These are phyloP conservation scores for Leuciscus idus DNA, from an alignment of 2,113 vertebrate species.

Conservation along the genomic window DNA sequence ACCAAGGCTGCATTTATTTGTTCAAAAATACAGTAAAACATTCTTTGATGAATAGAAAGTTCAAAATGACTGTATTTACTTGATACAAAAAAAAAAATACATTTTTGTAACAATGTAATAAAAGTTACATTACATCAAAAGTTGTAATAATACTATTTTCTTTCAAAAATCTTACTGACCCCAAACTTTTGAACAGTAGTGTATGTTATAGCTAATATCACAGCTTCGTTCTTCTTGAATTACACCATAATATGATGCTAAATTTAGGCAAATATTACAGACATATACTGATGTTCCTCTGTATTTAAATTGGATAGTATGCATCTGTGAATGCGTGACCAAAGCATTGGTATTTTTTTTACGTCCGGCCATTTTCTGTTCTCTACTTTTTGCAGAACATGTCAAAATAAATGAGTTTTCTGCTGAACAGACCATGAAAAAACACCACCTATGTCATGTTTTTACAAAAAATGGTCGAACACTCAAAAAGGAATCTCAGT, in stretches of 20 bases:
- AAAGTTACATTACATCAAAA: too few relatives aligned
- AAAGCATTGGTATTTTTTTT: constrained; percentile 55
- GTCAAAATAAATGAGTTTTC: constrained; percentile 58
- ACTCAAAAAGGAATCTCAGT: background rate
- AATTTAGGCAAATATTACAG: background rate
- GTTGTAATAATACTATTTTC: too few relatives aligned
- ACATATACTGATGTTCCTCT: background rate
- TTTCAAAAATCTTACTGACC: background rate
- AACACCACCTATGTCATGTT: constrained; percentile 52
- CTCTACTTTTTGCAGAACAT: constrained; percentile 45
- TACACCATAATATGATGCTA: background rate
- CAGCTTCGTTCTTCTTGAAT: background rate
- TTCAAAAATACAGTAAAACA: background rate
- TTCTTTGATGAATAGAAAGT: background rate
- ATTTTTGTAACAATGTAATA: too few relatives aligned
- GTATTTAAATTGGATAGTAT: background rate
- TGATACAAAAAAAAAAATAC: too few relatives aligned
- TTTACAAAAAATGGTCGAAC: constrained; percentile 51
- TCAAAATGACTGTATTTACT: background rate
- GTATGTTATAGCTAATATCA: background rate
- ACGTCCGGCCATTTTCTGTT: constrained; percentile 45
- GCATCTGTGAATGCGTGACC: constrained; percentile 56
- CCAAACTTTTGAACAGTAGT: background rate
- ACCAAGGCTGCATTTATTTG: background rate
- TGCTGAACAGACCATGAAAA: constrained; percentile 66